phyloP scores from a whole-genome alignment of 2,888 invertebrate genomes.

The Lordiphosa andalusiaca region DNA sequence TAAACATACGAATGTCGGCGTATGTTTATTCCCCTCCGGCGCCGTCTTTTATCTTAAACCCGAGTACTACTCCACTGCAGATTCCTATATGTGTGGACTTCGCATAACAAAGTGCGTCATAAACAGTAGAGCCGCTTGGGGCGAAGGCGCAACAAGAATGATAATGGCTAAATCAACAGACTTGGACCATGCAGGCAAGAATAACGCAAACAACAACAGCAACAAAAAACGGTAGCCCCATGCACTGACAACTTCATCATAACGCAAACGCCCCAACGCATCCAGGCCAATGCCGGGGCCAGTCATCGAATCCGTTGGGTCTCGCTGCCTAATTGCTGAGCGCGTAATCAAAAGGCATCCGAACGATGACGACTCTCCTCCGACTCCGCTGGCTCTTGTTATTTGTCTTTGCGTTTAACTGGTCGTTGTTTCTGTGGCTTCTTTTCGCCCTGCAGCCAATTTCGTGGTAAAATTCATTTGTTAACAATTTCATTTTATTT shows the following conservation, averaged over 20 bases:
- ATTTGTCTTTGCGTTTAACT: slow-evolving; percentile 67
- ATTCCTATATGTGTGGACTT: slow-evolving; percentile 17
- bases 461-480: slow-evolving; percentile 67
- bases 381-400: slow-evolving; percentile 43
- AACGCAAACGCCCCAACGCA: slow-evolving; percentile 47
- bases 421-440: slow-evolving; percentile 22
- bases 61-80: slow-evolving; percentile 11
- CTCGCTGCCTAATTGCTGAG: slow-evolving; percentile 49
- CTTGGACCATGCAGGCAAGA: background rate
- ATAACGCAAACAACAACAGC: too few relatives aligned
- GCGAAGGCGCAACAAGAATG: slow-evolving; percentile 34
- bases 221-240: slow-evolving; percentile 52
- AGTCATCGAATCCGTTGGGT: slow-evolving; percentile 11
- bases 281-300: background rate
- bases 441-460: slow-evolving; percentile 56
- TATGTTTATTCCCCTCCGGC: slow-evolving; percentile 5
- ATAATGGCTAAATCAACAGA: slow-evolving; percentile 49
- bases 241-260: slow-evolving; percentile 70
- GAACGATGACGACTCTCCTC: slow-evolving; percentile 1
- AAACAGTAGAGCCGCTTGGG: slow-evolving; percentile 23
- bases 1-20: too few relatives aligned
- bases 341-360: slow-evolving; percentile 59
- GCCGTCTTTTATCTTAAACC: slow-evolving; percentile 14
- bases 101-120: slow-evolving; percentile 37
- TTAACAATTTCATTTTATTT: slow-evolving; percentile 69